Base-by-base conservation (phyloP, 2,797 vertebrate genomes). In the Labeo calbasu region DNA sequence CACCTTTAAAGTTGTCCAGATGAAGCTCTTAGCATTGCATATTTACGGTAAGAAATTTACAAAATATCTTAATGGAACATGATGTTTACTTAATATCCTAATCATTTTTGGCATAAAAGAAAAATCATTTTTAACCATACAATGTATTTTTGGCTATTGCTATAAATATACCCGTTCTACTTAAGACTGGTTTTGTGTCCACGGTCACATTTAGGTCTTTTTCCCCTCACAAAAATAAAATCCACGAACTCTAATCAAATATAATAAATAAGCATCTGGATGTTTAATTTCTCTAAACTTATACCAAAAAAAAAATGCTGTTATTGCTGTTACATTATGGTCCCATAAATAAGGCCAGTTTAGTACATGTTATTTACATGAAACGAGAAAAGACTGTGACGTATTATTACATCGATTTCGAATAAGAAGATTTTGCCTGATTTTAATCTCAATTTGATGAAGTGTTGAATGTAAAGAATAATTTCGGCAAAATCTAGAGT, bases 191-290 rank as follows among this genome's bases (percentile, higher is more conserved):
- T 36, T 36, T 36, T 36, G 32, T 36, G 32, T 36, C 32, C 32
- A 5, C 32, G 32, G 32, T 36, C 32, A 36, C 32, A 36, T 51
- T n/a, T 10, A 53, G 7, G 4, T 61, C 1, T 17, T 48, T 14
- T 46, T 72, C 28, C 8, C 28, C 8, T 46, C 28, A 17, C 32
- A 48, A 43, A 77, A 65, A 72, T 50, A 55, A 28, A 48, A 82
- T 79, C 28, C 28, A 17, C 17, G 2, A 2, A 23, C 28, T 40
- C 28, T 1, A 53, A 19, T 25, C 1, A 65, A 65, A 9, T 51
- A 40, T 75, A 75, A 82, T 82, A 76, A 66, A 82, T 73, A 82
- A 53, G 15, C 46, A 63, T 65, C n/a, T 65, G 59, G 11, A 53
- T 48, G 19, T 32, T 59, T 43, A 59, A 71, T 7, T 65, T 65